phyloP scores from a whole-genome alignment of 2,113 vertebrate species.

The Tragelaphus scriptus region DNA sequence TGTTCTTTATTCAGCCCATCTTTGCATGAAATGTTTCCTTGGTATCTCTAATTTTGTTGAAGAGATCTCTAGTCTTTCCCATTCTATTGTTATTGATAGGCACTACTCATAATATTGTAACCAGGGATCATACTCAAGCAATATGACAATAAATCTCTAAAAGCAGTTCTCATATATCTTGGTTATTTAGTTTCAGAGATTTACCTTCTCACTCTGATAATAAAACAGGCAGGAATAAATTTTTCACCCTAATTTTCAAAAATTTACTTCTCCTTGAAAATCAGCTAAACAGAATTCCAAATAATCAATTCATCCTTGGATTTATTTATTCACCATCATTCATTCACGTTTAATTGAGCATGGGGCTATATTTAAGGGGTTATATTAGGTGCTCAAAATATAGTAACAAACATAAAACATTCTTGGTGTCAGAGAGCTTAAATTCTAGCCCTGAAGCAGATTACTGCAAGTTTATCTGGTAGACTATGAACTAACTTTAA shows the following conservation, averaged over 20 bases:
- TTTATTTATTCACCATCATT: neutral
- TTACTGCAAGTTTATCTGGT: neutral
- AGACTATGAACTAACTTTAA: neutral
- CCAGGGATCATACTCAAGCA: neutral
- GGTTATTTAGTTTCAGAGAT: neutral
- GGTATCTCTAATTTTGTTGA: neutral
- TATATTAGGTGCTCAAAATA: neutral
- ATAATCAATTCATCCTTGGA: neutral
- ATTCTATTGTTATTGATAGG: neutral
- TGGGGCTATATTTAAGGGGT: neutral
- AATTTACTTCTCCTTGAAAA: neutral
- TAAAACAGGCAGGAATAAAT: neutral
- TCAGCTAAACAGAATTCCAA: neutral
- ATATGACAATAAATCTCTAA: neutral
- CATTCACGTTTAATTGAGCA: neutral
- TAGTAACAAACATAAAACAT: neutral
- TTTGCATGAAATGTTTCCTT: neutral
- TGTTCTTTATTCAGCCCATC: neutral
- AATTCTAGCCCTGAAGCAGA: neutral
- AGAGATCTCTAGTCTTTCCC: neutral
- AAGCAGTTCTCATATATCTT: neutral
- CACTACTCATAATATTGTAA: neutral
- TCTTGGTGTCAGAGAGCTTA: neutral
- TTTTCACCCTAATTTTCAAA: neutral
- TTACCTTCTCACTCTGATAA: neutral